Evolutionary conservation across 2,797 vertebrate species (phyloP), one percentile per base, ranked within the genome.

Genomic region (Propithecus deckenii): DNA sequence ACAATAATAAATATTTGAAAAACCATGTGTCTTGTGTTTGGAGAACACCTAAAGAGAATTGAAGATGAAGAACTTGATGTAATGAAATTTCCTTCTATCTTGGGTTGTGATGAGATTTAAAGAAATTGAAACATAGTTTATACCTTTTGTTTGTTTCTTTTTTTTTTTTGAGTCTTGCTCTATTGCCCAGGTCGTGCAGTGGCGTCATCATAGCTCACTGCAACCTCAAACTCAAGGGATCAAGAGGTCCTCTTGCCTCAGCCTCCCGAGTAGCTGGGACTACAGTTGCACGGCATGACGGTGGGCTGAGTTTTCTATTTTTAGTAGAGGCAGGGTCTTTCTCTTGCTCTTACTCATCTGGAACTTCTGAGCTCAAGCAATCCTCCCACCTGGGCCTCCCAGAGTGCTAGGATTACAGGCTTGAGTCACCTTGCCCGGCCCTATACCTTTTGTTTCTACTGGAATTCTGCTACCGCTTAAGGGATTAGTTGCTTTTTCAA

Each of bases 1-100:
- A 55, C 43, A 85, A 32, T 93, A 79, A 76, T 86, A 95, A 92
- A 83, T 96, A 79, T 63, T 79, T 89, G 84, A 38, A 83, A 97
- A 95, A 46, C 38, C 9, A 4, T 85, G 55, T 93, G 30, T 91
- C 48, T 30, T 92, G 28, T 94, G 50, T 30, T 89, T 94, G 80
- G 63, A 69, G 32, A 75, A 88, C 23, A 15, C 7, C 23, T 81
- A 86, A 95, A 89, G 61, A 92, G 28, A 86, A 83, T 78, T 89
- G 43, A 71, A 79, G 59, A 25, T 83, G 25, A 78, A 48, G 52
- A 81, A 86, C 35, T 63, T 9, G 4, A 28, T 88, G 28, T 71
- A 35, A 86, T 86, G 57, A 74, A 48, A 92, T 89, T 90, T 92
- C 48, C 74, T 90, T 94, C 17, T 79, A 0, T 22, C 11, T 80